phyloP scores from a whole-genome alignment of 2,888 invertebrate species.

The Digitonthophagus gazella region DNA sequence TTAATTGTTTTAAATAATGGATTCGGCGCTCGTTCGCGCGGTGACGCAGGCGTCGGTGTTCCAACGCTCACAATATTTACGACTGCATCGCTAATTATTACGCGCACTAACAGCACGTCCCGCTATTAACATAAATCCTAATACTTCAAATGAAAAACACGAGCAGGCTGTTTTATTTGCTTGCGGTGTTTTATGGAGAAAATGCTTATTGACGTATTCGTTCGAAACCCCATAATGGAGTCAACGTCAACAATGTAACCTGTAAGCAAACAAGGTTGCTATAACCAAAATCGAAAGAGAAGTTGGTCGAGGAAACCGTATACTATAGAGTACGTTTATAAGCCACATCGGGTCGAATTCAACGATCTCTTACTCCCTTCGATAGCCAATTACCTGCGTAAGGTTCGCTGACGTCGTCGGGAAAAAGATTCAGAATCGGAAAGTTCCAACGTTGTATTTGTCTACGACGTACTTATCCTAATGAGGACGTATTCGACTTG shows the following conservation, averaged over 20 bases:
- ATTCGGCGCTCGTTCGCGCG: neutral
- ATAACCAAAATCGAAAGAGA: neutral
- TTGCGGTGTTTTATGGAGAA: neutral
- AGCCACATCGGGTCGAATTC: neutral
- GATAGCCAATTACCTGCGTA: neutral
- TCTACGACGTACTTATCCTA: neutral
- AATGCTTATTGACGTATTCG: neutral
- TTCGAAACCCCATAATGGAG: neutral
- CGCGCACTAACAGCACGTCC: neutral
- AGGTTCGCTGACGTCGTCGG: neutral
- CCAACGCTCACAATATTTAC: neutral
- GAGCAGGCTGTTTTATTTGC: neutral
- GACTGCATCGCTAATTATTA: neutral
- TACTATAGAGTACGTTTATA: neutral
- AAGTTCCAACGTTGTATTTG: neutral
- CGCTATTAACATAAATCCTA: neutral
- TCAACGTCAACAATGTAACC: neutral
- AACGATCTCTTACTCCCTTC: neutral
- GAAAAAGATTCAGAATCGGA: neutral
- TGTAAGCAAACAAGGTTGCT: neutral
- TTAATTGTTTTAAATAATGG: neutral
- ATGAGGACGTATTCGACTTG: neutral
- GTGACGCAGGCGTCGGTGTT: neutral
- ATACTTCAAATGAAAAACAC: neutral
- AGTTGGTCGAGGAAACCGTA: neutral